A percentile compares a stretch with the other conserved stretches of the same genome.
These are phyloP conservation scores for Camponotus pennsylvanicus DNA, from an alignment of 1,140 invertebrate genomes.

Conservation along the genomic window DNA sequence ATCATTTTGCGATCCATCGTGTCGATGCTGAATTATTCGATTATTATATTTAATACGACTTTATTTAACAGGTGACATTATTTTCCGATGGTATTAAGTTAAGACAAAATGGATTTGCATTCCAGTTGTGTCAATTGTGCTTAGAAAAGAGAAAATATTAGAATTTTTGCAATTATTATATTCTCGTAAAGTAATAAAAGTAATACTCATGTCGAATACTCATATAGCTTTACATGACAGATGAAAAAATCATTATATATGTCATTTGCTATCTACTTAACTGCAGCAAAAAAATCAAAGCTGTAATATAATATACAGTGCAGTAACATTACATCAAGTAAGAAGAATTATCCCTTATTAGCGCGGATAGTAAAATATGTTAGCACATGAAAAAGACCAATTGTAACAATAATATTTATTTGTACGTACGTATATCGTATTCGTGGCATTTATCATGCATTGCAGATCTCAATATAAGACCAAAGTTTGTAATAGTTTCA, in stretches of 20 bases:
- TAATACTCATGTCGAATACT: not conserved
- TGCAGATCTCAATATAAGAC: slow-evolving; percentile 72
- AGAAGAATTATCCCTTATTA: slow-evolving; percentile 16
- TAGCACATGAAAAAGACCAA: slow-evolving; percentile 1
- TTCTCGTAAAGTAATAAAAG: not conserved
- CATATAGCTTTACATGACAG: slow-evolving; percentile 12
- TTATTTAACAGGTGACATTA: not conserved
- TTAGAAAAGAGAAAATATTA: slow-evolving; percentile 22
- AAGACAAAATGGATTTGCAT: slow-evolving; percentile 43
- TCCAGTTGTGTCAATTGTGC: slow-evolving; percentile 7
- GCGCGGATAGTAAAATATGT: not conserved
- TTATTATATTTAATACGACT: not conserved
- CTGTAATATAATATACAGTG: not conserved
- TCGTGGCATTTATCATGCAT: slow-evolving; percentile 68
- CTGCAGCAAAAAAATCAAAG: not conserved
- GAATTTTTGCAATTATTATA: slow-evolving; percentile 20
- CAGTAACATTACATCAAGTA: slow-evolving; percentile 17
- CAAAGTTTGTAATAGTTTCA: slow-evolving; percentile 60
- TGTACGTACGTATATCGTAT: slow-evolving; percentile 30
- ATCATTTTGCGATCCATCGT: slow-evolving; percentile 26
- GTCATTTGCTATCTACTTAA: slow-evolving; percentile 12
- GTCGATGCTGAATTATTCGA: slow-evolving; percentile 10
- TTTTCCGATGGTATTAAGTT: slow-evolving; percentile 30
- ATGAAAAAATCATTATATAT: not conserved
- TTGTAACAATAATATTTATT: slow-evolving; percentile 50